Base-by-base conservation (phyloP, 2,797 vertebrate species). In the Melanotaenia boesemani region DNA sequence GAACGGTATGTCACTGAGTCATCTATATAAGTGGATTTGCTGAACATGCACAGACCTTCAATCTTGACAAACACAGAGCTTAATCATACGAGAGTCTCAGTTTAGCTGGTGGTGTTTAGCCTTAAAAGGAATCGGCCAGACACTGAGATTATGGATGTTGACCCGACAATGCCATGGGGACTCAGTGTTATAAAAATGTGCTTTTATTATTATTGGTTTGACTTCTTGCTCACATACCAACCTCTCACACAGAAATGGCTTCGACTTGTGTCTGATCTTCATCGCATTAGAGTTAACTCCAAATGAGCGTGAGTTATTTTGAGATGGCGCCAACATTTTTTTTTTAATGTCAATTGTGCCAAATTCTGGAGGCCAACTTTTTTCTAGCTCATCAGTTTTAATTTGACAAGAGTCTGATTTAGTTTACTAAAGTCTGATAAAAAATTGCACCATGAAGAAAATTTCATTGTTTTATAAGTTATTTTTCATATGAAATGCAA, bases 81-180 rank as follows among this genome's bases (percentile, higher is more conserved):
- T 50, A n/a, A 50, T 50, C n/a, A 50, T 50, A 22, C 8, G 4
- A 48, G 12, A 48, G 7, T 48, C 20, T 48, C 20, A 48, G 44
- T 46, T 7, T n/a, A 48, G 46, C 20, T 48, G 48, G 20, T 9
- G n/a, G 48, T 50, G 20, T 22, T 50, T 50, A n/a, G n/a, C 8
- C 48, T 50, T 50, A n/a, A 50, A 50, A 50, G 48, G 48, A 48
- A 48, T 48, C 16, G 69, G 58, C 81, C 75, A 67, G 79, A 84
- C 86, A 60, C 65, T 77, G 54, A 74, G 67, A 36, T 78, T 59
- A 60, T 20, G 0, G 50, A 44, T 34, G 67, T 72, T 76, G 67
- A 22, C 77, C 68, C 28, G 16, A 52, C 2, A 1, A 4, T 16
- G 15, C 61, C 64, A 71, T 18, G 28, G 10, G 5, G 28, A 32